phyloP scores from a whole-genome alignment of 2,113 vertebrate genomes.

The Formicarius rufipectus region DNA sequence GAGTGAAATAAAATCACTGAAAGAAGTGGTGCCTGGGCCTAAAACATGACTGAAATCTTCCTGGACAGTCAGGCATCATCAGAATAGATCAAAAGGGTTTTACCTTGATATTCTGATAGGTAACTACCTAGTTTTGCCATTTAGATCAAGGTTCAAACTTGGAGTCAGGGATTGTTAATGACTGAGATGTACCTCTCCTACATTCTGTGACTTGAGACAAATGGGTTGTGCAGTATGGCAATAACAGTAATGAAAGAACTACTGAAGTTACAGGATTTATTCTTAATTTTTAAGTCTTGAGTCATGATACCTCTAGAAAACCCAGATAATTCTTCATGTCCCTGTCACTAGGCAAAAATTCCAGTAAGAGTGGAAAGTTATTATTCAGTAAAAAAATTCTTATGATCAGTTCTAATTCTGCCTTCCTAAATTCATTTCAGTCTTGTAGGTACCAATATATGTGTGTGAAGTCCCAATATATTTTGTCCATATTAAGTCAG shows the following conservation, averaged over 20 bases:
- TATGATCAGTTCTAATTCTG: not conserved
- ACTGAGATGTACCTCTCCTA: not conserved
- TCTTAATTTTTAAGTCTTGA: not conserved
- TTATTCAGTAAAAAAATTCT: not conserved
- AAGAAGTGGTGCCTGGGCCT: not conserved
- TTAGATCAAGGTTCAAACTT: not conserved
- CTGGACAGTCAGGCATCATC: not conserved
- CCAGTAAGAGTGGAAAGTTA: not conserved
- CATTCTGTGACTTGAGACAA: not conserved
- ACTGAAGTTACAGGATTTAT: not conserved
- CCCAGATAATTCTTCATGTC: not conserved
- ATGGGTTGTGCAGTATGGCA: not conserved
- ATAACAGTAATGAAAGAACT: not conserved
- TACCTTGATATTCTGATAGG: not conserved
- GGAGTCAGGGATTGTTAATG: not conserved
- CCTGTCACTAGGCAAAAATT: not conserved
- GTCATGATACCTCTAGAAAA: not conserved
- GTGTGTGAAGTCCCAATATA: not conserved
- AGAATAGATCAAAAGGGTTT: not conserved
- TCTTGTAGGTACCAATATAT: not conserved
- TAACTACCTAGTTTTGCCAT: not conserved
- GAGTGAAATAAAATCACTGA: not conserved
- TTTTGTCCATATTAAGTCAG: not conserved
- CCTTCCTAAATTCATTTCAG: not conserved
- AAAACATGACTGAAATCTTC: not conserved